Percentiles rank a stretch among this genome's conserved stretches.
Evolutionary conservation across 2,888 invertebrate genomes (phyloP).

Genomic region (Sarcophaga variegata): DNA sequence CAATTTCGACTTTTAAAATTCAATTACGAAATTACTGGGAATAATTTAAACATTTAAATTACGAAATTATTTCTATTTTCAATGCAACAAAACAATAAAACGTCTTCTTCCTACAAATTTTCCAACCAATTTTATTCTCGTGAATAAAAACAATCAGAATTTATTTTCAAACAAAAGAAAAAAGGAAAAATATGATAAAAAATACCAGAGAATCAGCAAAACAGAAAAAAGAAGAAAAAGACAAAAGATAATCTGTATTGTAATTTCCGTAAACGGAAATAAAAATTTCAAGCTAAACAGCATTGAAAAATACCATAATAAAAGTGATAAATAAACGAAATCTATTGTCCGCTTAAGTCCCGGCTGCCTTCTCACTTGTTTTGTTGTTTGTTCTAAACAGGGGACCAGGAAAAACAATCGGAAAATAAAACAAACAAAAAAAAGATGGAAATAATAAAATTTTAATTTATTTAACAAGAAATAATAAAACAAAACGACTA

Average conservation of each 20-base stretch:
- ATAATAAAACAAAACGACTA: too few species aligned
- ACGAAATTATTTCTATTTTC: too few species aligned
- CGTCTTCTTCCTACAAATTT: background rate
- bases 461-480: too few species aligned
- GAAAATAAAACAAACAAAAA: too few species aligned
- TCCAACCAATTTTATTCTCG: constrained; percentile 38
- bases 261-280: constrained; percentile 67
- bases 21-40: too few species aligned
- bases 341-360: background rate
- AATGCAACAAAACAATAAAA: too few species aligned
- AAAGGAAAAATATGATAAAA: background rate
- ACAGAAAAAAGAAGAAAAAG: constrained; percentile 1
- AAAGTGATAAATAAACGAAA: background rate
- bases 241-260: constrained; percentile 62
- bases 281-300: constrained; percentile 55
- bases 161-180: constrained; percentile 16
- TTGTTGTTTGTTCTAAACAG: too few species aligned
- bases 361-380: too few species aligned
- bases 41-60: too few species aligned
- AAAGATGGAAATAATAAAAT: too few species aligned
- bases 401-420: too few species aligned
- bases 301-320: background rate
- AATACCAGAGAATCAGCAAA: background rate
- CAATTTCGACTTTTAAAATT: too few species aligned
- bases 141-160: constrained; percentile 53